phyloP scores from a whole-genome alignment of 64 coral and sea anemone genomes.

The Dendronephthya gigantea region DNA sequence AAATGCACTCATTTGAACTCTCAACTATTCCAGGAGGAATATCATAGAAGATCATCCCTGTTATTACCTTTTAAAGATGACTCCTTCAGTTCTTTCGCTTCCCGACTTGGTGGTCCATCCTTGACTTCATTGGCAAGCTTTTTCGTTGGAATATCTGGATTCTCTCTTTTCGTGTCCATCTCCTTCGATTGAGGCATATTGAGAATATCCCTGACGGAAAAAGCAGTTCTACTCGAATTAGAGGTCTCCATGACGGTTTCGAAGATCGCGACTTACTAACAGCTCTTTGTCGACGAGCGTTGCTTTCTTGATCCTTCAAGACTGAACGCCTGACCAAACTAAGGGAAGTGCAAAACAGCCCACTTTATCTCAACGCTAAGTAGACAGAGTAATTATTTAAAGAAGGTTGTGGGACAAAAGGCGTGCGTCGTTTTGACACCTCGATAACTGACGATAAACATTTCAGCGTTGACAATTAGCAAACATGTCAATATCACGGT shows the following conservation, averaged over 20 bases:
- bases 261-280: too few species aligned
- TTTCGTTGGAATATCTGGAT: neutral
- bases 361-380: slow-evolving; percentile 5
- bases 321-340: neutral
- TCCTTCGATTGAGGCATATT: slow-evolving; percentile 1
- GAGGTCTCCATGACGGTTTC: neutral
- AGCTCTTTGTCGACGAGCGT: too few species aligned
- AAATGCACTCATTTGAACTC: too few species aligned
- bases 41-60: neutral
- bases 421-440: slow-evolving; percentile 6
- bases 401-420: neutral
- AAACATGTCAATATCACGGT: neutral
- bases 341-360: neutral
- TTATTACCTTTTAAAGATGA: neutral
- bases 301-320: neutral
- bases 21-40: too few species aligned
- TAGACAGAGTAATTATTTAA: slow-evolving; percentile 24
- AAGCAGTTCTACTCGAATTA: neutral
- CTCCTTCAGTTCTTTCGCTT: neutral
- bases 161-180: neutral
- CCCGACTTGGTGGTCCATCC: neutral
- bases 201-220: neutral
- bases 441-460: slow-evolving; percentile 20
- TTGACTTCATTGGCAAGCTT: neutral
- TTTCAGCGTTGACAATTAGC: neutral